Evolutionary conservation across 2,888 invertebrate species (phyloP).

Genomic region (Cryptus viduatorius): DNA sequence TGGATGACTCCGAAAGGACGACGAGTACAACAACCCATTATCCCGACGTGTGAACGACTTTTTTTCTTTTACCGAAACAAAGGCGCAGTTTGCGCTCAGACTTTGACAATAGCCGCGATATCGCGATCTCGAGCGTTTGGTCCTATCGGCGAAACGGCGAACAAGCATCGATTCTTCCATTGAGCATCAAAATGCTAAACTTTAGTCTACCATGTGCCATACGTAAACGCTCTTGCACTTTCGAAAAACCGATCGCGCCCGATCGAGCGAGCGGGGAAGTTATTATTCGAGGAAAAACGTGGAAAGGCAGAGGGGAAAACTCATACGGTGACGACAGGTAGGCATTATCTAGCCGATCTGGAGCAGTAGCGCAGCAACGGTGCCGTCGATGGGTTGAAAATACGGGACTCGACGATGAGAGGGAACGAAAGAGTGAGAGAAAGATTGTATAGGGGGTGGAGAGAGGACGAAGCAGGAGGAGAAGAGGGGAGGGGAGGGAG

Average conservation of each 20-base stretch:
- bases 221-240: conserved; percentile 11
- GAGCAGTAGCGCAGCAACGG: conserved; percentile 28
- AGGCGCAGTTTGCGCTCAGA: not conserved
- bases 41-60: no score
- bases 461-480: not conserved
- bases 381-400: conserved; percentile 58
- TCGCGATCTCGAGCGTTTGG: not conserved
- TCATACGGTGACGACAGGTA: conserved; percentile 36
- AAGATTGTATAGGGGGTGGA: conserved; percentile 13
- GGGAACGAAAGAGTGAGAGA: conserved; percentile 18
- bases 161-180: conserved; percentile 3
- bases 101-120: not conserved
- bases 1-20: not conserved
- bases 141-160: not conserved
- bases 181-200: not conserved
- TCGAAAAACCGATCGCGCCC: conserved; percentile 41
- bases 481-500: not conserved
- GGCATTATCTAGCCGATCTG: conserved; percentile 27
- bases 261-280: conserved; percentile 50
- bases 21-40: not conserved
- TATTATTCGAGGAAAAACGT: conserved; percentile 62
- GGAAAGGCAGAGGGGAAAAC: conserved; percentile 43
- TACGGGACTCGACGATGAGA: conserved; percentile 54
- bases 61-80: not conserved
- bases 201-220: not conserved